A percentile compares a stretch with the other conserved stretches of the same genome.
These are phyloP conservation scores for Sipha maydis DNA, from an alignment of 2,888 invertebrate species.

Conservation along the genomic window DNA sequence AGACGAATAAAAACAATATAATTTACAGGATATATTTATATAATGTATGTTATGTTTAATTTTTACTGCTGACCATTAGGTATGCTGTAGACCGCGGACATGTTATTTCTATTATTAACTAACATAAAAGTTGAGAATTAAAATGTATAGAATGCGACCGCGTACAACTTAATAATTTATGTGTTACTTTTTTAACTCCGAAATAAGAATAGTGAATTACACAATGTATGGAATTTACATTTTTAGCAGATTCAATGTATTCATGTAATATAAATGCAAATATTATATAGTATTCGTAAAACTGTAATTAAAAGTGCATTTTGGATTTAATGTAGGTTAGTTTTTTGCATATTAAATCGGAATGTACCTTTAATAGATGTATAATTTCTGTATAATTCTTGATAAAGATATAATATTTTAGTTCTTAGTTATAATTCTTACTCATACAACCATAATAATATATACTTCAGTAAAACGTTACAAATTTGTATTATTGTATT, in stretches of 20 bases:
- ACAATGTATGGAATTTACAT: neutral
- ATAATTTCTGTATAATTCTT: no score
- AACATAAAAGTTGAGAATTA: neutral
- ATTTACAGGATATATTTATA: no score
- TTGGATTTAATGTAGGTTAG: neutral
- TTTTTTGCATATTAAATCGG: neutral
- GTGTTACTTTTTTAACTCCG: neutral
- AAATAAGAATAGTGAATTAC: neutral
- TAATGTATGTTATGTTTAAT: no score
- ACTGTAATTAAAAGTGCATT: conserved; percentile 1
- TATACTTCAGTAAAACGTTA: no score
- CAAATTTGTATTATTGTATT: no score
- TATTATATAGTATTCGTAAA: neutral
- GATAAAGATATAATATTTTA: no score
- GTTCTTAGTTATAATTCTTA: no score
- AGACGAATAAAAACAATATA: no score
- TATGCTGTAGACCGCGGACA: neutral
- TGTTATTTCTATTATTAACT: neutral
- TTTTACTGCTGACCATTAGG: no score
- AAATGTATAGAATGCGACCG: neutral
- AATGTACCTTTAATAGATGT: neutral
- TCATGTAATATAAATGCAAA: neutral
- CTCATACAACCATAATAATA: no score
- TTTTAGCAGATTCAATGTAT: neutral
- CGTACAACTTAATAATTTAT: conserved; percentile 9